phyloP scores from a whole-genome alignment of 2,888 invertebrate genomes.

The Pediacus dermestoides region DNA sequence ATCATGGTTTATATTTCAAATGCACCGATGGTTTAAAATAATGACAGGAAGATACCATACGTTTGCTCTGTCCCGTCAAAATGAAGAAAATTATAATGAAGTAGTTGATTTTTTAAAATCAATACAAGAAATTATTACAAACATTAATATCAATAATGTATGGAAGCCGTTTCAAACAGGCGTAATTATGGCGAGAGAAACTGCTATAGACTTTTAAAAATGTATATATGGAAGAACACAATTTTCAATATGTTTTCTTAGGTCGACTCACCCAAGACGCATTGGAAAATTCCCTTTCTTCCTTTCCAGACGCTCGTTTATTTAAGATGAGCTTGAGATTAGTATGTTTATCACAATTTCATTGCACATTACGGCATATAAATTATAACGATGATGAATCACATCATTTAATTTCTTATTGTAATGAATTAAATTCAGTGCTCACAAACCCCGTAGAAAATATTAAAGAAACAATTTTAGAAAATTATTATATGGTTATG shows the following conservation, averaged over 20 bases:
- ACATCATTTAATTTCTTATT: too few relatives aligned
- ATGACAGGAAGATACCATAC: slow-evolving; percentile 6
- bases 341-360: too few relatives aligned
- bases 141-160: slow-evolving; percentile 3
- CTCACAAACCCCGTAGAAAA: too few relatives aligned
- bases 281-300: slow-evolving; percentile 1
- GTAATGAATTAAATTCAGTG: too few relatives aligned
- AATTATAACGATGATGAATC: too few relatives aligned
- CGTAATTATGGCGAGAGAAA: slow-evolving; percentile 1
- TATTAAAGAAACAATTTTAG: too few relatives aligned
- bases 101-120: not conserved
- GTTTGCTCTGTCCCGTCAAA: not conserved
- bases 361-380: too few relatives aligned
- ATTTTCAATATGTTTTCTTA: not conserved
- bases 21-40: slow-evolving; percentile 15
- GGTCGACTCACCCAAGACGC: not conserved
- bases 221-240: not conserved
- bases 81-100: slow-evolving; percentile 3
- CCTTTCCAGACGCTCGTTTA: too few relatives aligned
- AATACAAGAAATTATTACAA: slow-evolving; percentile 4
- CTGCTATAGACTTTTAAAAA: slow-evolving; percentile 7
- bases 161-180: slow-evolving; percentile 10
- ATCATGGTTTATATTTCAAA: slow-evolving; percentile 10
- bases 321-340: too few relatives aligned
- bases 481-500: too few relatives aligned